phyloP scores from a whole-genome alignment of 2,888 invertebrate genomes.

The Cylloceria caligata region DNA sequence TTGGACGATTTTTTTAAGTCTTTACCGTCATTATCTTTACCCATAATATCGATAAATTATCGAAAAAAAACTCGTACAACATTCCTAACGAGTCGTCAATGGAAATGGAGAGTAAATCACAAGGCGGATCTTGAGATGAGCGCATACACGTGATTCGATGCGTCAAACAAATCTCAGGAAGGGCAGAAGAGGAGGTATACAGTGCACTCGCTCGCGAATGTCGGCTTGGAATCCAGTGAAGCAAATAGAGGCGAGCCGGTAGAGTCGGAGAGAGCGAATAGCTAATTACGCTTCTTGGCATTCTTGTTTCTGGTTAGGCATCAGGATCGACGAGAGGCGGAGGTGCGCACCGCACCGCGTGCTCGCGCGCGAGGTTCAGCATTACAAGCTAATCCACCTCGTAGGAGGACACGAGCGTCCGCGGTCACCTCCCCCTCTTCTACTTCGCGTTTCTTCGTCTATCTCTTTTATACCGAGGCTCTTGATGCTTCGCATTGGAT shows the following conservation, averaged over 20 bases:
- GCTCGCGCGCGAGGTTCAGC: constrained; percentile 71
- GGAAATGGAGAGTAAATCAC: neutral
- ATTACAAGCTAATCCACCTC: constrained; percentile 82
- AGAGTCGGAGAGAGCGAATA: constrained; percentile 75
- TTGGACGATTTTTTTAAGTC: no score
- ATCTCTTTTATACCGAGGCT: constrained; percentile 42
- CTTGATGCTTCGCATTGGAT: constrained; percentile 55
- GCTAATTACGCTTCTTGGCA: constrained; percentile 83
- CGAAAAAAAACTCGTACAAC: neutral
- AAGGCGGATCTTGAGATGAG: neutral
- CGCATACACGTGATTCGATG: neutral
- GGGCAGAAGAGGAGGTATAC: constrained; percentile 15
- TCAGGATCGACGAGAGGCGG: constrained; percentile 55
- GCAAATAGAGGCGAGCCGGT: constrained; percentile 57
- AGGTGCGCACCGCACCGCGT: constrained; percentile 58
- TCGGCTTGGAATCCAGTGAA: constrained; percentile 67
- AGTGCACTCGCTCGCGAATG: constrained; percentile 73
- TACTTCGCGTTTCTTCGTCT: constrained; percentile 30
- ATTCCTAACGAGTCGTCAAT: constrained; percentile 10
- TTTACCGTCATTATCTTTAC: no score
- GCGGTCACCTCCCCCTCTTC: constrained; percentile 78
- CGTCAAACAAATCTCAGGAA: constrained; percentile 19
- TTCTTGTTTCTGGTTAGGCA: constrained; percentile 83
- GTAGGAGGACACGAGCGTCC: constrained; percentile 83
- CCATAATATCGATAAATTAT: no score